phyloP scores from a whole-genome alignment of 2,113 vertebrate genomes.

The Apodemus sylvaticus region DNA sequence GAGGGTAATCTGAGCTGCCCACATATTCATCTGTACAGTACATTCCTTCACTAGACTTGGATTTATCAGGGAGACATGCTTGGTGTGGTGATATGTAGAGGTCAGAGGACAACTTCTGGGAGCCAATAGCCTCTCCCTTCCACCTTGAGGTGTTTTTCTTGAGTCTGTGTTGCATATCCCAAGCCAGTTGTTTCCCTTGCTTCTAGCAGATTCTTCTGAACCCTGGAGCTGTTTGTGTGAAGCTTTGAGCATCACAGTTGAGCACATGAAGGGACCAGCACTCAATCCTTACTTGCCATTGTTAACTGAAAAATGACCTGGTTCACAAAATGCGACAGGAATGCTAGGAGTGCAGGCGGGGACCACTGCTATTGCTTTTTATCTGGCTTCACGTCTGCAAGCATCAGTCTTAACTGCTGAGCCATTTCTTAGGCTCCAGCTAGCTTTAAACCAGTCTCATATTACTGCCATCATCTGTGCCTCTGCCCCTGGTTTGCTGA shows the following conservation, averaged over 20 bases:
- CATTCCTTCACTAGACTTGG: not conserved
- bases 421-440: not conserved
- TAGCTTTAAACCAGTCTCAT: not conserved
- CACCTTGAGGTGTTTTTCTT: not conserved
- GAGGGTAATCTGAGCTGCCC: not conserved
- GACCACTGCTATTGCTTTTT: not conserved
- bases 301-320: not conserved
- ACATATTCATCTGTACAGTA: not conserved
- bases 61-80: not conserved
- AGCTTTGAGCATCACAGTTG: not conserved
- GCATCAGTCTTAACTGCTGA: not conserved
- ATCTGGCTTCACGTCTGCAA: not conserved
- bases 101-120: not conserved
- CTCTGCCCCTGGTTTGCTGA: not conserved
- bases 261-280: not conserved
- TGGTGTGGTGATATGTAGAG: no score
- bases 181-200: not conserved
- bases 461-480: not conserved
- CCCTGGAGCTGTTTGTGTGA: not conserved
- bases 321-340: not conserved
- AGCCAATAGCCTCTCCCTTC: not conserved
- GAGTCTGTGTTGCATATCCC: no score
- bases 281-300: not conserved
- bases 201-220: not conserved
- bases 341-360: not conserved